Evolutionary conservation across 2,888 invertebrate genomes (phyloP), one percentile per base, ranked within the genome.

Genomic region (Catocala sponsa): DNA sequence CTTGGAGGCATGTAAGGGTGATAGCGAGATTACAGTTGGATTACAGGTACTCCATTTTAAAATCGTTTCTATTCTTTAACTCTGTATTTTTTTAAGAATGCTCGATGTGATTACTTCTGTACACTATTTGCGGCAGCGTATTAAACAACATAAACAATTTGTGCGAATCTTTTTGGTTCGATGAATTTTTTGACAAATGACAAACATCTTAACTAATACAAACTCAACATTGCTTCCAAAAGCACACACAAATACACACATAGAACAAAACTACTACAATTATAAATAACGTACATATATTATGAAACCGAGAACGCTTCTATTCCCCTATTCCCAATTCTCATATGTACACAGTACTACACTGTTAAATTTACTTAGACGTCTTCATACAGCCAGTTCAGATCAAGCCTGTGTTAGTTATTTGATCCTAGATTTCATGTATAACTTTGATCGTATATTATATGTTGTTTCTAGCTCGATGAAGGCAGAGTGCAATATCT

Each of bases 291-390:
- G 46, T 42, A 42, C 48, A 48, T 51, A 44, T 57, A n/a, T 35
- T 46, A 46, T 33, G 12, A 33, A 32, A 55, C 38, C 41, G 25
- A 38, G 59, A 35, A 47, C 54, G 33, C 4, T 35, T 32, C 42
- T 44, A 55, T 44, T 59, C 54, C 59, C 59, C 32, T 55, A 59
- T 50, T 59, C 59, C 59, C 59, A 50, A 55, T 59, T 33, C 54
- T 59, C 59, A 55, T 55, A 59, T 32, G 59, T 55, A 49, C 49
- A 55, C 43, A 48, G 48, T 15, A 32, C 49, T 38, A 35, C 32
- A 47, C 43, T 42, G 49, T 33, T 59, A 48, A 43, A 59, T 59
- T 43, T 48, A 59, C 59, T 59, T 55, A 55, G 49, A 55, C 11
- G 53, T 53, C 53, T 47, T 48, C 38, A 13, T 47, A 38, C 15